Conservation (phyloP, 2,888 invertebrate species). For the Epirrhoe tristata region DNA sequence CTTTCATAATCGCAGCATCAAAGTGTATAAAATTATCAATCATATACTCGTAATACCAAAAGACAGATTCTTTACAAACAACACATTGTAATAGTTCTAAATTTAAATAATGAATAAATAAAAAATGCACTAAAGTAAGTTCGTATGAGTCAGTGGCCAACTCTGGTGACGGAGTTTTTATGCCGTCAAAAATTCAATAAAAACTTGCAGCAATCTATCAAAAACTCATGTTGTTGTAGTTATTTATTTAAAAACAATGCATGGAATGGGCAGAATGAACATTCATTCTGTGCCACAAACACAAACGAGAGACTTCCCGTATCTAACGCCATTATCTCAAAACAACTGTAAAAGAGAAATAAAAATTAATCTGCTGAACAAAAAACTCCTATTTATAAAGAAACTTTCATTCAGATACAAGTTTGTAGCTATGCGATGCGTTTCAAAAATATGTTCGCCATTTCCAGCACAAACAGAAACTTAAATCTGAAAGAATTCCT, state of each 20-base stretch:
- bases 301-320: constrained; percentile 1
- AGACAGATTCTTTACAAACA: neutral
- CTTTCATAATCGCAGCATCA: neutral
- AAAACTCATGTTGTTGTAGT: neutral
- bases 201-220: neutral
- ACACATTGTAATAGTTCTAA: neutral
- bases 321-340: neutral
- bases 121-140: no score
- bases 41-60: no score
- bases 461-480: constrained; percentile 7
- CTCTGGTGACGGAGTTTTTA: no score
- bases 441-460: neutral
- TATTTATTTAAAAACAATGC: constrained; percentile 7
- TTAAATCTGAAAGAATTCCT: constrained; percentile 15
- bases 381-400: neutral
- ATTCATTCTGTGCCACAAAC: neutral
- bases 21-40: no score
- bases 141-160: no score
- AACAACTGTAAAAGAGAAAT: constrained; percentile 5
- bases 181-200: no score
- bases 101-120: neutral
- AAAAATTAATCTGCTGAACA: constrained; percentile 1
- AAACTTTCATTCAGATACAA: neutral
- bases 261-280: neutral
- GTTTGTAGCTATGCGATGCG: neutral